Percentiles rank a stretch among this genome's conserved stretches.
These are phyloP conservation scores for Dusona sp. DNA, from an alignment of 2,888 invertebrate genomes.

Conservation along the genomic window DNA sequence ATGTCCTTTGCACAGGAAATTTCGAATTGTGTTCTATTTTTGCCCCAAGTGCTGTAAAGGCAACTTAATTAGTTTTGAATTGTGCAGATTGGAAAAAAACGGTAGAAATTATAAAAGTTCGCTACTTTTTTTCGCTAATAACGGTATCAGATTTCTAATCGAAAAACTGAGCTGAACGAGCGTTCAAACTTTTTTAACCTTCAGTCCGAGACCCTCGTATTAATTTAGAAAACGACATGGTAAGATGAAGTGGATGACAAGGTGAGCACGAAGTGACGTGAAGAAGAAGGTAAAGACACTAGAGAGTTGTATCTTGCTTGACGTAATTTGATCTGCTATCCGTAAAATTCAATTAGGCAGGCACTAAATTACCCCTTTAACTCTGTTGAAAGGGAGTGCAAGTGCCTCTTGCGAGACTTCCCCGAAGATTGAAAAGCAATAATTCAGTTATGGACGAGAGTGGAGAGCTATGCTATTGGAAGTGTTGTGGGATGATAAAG, in stretches of 20 bases:
- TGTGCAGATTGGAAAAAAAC: not conserved
- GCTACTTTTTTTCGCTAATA: not conserved
- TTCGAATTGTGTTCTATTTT: not conserved
- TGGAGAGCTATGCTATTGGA: conserved; percentile 12
- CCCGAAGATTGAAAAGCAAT: conserved; percentile 66
- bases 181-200: not conserved
- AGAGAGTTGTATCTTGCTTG: conserved; percentile 25
- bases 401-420: conserved; percentile 10
- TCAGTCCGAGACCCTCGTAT: not conserved
- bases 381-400: conserved; percentile 62
- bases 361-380: conserved; percentile 64
- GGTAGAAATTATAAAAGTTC: not conserved
- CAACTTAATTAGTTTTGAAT: not conserved
- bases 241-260: not conserved
- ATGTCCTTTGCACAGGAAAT: not conserved
- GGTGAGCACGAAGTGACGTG: conserved; percentile 3
- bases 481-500: conserved; percentile 21
- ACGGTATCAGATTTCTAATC: not conserved
- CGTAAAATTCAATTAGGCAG: conserved; percentile 64
- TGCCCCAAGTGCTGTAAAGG: not conserved
- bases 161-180: not conserved
- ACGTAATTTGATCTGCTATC: conserved; percentile 51
- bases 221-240: conserved; percentile 7
- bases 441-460: conserved; percentile 55
- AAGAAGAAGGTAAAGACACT: conserved; percentile 21